Conservation (phyloP, 2,888 invertebrate species). For the Hanleya hanleyi region DNA sequence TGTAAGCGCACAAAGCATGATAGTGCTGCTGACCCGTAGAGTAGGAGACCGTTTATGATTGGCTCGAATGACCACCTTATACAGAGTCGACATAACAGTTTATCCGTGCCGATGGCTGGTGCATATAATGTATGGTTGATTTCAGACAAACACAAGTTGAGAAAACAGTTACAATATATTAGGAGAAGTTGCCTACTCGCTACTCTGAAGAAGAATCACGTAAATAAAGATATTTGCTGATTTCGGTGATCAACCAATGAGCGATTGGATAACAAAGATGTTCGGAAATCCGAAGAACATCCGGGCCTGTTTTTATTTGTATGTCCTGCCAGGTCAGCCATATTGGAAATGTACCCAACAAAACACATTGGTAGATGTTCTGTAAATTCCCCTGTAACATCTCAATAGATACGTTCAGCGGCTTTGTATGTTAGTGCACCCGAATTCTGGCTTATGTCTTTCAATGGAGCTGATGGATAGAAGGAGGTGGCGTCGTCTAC, state of each 20-base stretch:
- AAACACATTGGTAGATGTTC: background rate
- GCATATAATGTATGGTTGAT: too few relatives aligned
- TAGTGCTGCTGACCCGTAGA: background rate
- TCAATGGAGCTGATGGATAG: background rate
- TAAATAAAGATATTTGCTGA: too few relatives aligned
- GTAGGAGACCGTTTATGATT: background rate
- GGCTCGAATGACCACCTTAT: background rate
- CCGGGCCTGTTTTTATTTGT: conserved; percentile 10
- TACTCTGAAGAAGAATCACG: too few relatives aligned
- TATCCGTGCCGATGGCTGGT: too few relatives aligned
- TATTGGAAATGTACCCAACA: background rate
- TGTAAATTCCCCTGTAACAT: background rate
- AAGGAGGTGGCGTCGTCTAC: background rate
- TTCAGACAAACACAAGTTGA: too few relatives aligned
- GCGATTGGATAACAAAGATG: too few relatives aligned
- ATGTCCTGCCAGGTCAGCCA: conserved; percentile 9
- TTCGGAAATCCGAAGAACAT: too few relatives aligned
- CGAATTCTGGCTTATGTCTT: background rate
- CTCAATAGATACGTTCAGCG: background rate
- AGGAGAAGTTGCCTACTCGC: too few relatives aligned
- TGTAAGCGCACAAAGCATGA: background rate
- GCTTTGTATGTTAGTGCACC: background rate
- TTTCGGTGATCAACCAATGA: too few relatives aligned
- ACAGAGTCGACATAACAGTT: too few relatives aligned
- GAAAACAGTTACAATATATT: too few relatives aligned